Conservation (phyloP, 2,113 vertebrate genomes). For the Macquaria ambigua region DNA sequence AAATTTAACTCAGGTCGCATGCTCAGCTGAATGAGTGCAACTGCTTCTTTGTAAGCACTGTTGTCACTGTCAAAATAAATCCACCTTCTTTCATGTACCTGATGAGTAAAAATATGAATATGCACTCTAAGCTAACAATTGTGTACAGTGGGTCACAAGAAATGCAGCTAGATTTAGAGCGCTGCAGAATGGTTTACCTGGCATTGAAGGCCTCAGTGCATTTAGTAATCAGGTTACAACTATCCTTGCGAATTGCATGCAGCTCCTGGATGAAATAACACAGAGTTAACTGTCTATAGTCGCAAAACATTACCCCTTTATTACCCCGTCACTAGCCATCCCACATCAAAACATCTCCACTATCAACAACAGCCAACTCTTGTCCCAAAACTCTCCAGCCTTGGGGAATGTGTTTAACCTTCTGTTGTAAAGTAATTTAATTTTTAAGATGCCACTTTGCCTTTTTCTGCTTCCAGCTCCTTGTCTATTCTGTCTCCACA, state of each 20-base stretch:
- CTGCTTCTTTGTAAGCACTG: neutral
- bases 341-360: neutral
- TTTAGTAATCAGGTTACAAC: slow-evolving; percentile 24
- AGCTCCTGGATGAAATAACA: slow-evolving; percentile 31
- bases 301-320: neutral
- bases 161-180: neutral
- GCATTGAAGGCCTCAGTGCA: slow-evolving; percentile 14
- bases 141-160: neutral
- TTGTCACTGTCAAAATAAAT: neutral
- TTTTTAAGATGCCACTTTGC: neutral
- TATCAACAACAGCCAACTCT: neutral
- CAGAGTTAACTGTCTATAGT: neutral
- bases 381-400: neutral
- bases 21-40: slow-evolving; percentile 3
- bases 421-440: neutral
- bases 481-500: slow-evolving; percentile 11
- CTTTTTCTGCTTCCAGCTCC: slow-evolving; percentile 31
- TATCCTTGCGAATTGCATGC: neutral
- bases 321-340: neutral
- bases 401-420: neutral
- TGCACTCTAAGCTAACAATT: neutral
- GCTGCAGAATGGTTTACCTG: slow-evolving; percentile 23
- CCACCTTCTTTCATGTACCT: neutral
- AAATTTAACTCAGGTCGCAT: neutral
- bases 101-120: neutral